phyloP scores from a whole-genome alignment of 2,888 invertebrate genomes.

The Melieria omissa region DNA sequence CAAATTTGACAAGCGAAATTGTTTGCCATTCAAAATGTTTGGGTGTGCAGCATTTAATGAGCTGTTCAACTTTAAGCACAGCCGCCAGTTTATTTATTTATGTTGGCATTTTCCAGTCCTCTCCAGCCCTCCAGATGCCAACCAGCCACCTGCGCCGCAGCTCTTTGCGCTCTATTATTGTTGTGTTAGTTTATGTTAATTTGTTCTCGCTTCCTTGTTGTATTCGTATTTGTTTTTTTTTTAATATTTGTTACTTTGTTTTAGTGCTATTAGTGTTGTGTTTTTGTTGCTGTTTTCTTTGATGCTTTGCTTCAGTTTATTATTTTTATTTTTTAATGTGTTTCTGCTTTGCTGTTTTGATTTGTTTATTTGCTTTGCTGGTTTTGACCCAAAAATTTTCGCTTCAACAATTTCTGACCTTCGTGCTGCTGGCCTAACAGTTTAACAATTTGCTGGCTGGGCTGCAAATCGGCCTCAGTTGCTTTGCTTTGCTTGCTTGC shows the following conservation, averaged over 20 bases:
- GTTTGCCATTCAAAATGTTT: no score
- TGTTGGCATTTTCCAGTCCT: not conserved
- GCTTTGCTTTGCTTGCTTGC: no score
- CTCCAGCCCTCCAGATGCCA: not conserved
- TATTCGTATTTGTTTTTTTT: not conserved
- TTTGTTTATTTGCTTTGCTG: conserved; percentile 21
- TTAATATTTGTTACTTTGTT: not conserved
- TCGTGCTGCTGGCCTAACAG: no score
- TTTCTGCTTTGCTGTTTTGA: conserved; percentile 11
- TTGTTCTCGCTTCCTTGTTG: conserved; percentile 1
- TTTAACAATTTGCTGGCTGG: no score
- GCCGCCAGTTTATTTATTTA: conserved; percentile 14
- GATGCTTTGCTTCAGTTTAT: not conserved
- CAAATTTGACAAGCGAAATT: no score
- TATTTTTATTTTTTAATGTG: not conserved
- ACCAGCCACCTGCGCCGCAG: not conserved
- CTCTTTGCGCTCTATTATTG: not conserved
- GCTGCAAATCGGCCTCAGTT: no score
- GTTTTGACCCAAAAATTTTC: conserved; percentile 22
- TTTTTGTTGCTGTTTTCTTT: not conserved
- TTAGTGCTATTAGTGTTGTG: not conserved
- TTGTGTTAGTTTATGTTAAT: conserved; percentile 21
- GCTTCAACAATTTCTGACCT: no score
- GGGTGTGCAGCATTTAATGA: conserved; percentile 7
- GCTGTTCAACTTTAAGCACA: conserved; percentile 15